Evolutionary conservation across 2,113 vertebrate species (phyloP).

Genomic region (Pteropus alecto): DNA sequence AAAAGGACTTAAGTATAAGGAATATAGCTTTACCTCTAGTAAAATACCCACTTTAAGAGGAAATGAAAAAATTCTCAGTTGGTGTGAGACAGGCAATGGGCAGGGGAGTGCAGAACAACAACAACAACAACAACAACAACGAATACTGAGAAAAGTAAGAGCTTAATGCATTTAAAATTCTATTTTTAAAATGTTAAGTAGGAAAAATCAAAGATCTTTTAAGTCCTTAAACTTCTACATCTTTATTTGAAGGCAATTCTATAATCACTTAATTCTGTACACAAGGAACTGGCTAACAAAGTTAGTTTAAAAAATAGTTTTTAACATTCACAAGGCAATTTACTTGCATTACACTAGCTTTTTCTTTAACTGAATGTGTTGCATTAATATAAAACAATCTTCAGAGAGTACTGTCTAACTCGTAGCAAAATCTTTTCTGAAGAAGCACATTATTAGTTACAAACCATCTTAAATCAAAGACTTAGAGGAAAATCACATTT

Average conservation of each 20-base stretch:
- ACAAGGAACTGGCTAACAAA: not conserved
- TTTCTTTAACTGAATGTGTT: constrained; percentile 60
- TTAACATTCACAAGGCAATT: constrained; percentile 40
- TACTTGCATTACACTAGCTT: constrained; percentile 52
- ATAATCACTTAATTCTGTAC: constrained; percentile 29
- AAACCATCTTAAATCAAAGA: constrained; percentile 52
- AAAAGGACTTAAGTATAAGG: not conserved
- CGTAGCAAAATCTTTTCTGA: constrained; percentile 28
- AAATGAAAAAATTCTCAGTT: not conserved
- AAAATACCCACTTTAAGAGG: not conserved
- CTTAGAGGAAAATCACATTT: constrained; percentile 32
- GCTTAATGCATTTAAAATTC: not conserved
- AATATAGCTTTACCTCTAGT: not conserved
- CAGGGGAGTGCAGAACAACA: not conserved
- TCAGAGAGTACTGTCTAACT: not conserved
- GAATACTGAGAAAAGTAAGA: not conserved
- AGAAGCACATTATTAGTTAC: constrained; percentile 33
- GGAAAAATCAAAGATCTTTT: not conserved
- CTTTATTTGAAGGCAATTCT: not conserved
- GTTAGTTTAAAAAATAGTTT: constrained; percentile 47
- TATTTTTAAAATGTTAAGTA: not conserved
- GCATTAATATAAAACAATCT: constrained; percentile 51
- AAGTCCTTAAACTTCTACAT: not conserved
- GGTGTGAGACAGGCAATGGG: not conserved
- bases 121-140: not conserved